Base-by-base conservation (phyloP, 1,140 invertebrate species). In the Drosophila murphyi region DNA sequence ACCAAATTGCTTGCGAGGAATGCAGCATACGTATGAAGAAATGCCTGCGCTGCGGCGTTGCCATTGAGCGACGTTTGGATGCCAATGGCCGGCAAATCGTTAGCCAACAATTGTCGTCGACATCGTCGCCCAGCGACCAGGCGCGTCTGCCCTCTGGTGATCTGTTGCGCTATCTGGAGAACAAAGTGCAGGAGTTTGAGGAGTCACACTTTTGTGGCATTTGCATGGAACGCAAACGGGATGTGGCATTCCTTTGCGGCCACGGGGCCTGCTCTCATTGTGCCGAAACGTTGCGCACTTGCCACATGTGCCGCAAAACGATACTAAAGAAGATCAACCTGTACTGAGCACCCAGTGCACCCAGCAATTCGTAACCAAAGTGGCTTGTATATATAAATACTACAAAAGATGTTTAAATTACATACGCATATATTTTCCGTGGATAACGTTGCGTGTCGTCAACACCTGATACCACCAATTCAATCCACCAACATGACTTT, bases 251-350 rank as follows among this genome's bases (percentile, higher is more conserved):
- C 91, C 93, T 98, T 0, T 98, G 97, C 92, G 97, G 97, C 5
- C 97, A 98, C 87, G 95, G 96, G 12, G 96, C 97, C 4, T 98
- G 97, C 93, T 95, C 95, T 35, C 94, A 95, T 55, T 98, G 97
- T 90, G 95, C 97, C 0, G 95, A 96, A 61, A 96, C 97, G 2
- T 93, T 98, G 2, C 95, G 95, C 86, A 96, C 95, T 5, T 98
- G 97, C 93, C 97, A 98, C 93, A 98, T 98, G 97, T 98, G 97
- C 93, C 94, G 97, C 39, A 96, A 97, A 93, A 95, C 96, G 5
- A 98, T 98, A 87, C 95, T 95, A 10, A 96, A 97, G 91, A 98
- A 97, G 92, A 98, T 98, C 77, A 97, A 97, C 93, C 94, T 98
- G 34, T 96, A 96, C 91, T 96, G 93, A 90, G 55, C 37, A 34